Conservation (phyloP, 2,113 vertebrate genomes). For the Nesoenas mayeri region DNA sequence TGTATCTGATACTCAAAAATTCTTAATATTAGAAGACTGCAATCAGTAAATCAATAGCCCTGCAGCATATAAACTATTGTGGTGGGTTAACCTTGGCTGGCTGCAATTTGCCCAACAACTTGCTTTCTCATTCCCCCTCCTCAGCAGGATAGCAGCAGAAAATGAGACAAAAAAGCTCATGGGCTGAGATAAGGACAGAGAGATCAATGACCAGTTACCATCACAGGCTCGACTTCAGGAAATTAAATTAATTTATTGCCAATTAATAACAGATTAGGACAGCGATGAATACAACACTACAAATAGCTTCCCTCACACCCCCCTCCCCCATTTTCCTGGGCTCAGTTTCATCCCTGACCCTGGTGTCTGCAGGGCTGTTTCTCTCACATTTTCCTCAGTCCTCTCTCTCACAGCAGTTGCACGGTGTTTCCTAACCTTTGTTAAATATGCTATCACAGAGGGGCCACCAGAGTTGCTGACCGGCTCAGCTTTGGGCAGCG, state of each 20-base stretch:
- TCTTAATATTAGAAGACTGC: not conserved
- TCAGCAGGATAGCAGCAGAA: not conserved
- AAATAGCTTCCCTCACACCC: not conserved
- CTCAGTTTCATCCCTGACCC: not conserved
- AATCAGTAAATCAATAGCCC: not conserved
- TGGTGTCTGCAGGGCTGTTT: no score
- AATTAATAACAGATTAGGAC: not conserved
- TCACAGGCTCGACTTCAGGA: not conserved
- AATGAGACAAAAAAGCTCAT: not conserved
- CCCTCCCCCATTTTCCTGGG: fast-evolving
- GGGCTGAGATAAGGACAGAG: not conserved
- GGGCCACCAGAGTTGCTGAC: fast-evolving
- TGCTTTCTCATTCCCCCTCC: not conserved
- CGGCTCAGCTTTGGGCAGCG: not conserved
- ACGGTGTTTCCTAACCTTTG: not conserved
- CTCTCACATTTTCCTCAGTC: not conserved
- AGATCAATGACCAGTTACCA: not conserved
- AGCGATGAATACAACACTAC: not conserved
- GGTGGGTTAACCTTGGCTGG: not conserved
- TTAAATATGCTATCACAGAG: not conserved
- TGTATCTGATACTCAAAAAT: not conserved
- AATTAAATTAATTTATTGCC: not conserved
- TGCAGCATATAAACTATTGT: not conserved
- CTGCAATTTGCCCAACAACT: not conserved
- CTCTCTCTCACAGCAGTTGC: not conserved